Evolutionary conservation across 1,140 invertebrate genomes (phyloP).

Genomic region (Portunus trituberculatus): DNA sequence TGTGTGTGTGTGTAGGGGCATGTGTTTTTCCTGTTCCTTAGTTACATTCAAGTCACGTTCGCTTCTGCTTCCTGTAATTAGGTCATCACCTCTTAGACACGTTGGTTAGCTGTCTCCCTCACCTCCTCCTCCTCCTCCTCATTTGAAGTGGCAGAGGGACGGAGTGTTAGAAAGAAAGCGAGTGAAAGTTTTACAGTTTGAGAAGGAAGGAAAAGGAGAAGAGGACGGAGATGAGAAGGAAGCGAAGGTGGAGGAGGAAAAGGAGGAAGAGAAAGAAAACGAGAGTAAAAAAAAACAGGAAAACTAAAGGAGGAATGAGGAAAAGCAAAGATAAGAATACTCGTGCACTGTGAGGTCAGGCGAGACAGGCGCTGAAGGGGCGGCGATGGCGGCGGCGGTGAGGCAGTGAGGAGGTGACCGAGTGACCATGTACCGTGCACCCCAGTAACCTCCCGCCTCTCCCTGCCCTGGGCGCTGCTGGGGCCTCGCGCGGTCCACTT

Average conservation of each 20-base stretch:
- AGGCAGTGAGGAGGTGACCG: too few relatives aligned
- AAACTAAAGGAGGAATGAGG: background rate
- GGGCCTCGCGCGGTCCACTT: too few relatives aligned
- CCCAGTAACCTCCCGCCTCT: too few relatives aligned
- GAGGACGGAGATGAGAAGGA: background rate
- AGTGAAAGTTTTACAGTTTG: background rate
- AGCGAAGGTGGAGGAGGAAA: background rate
- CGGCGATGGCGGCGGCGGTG: too few relatives aligned
- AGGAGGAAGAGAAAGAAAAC: background rate
- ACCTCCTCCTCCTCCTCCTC: background rate
- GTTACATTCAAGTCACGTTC: background rate
- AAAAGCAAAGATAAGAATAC: background rate
- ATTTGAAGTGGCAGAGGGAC: background rate
- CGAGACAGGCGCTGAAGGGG: too few relatives aligned
- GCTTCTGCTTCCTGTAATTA: conserved; percentile 2
- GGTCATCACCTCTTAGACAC: conserved; percentile 15
- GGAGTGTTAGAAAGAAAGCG: background rate
- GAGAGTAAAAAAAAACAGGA: background rate
- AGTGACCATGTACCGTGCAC: too few relatives aligned
- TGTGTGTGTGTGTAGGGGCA: too few relatives aligned
- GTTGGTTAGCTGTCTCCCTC: too few relatives aligned
- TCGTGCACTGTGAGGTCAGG: too few relatives aligned
- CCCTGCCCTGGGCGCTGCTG: too few relatives aligned
- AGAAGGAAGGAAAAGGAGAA: background rate
- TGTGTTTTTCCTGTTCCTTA: background rate